Base-by-base conservation (phyloP, 2,113 vertebrate genomes). In the Larimichthys polyactis region DNA sequence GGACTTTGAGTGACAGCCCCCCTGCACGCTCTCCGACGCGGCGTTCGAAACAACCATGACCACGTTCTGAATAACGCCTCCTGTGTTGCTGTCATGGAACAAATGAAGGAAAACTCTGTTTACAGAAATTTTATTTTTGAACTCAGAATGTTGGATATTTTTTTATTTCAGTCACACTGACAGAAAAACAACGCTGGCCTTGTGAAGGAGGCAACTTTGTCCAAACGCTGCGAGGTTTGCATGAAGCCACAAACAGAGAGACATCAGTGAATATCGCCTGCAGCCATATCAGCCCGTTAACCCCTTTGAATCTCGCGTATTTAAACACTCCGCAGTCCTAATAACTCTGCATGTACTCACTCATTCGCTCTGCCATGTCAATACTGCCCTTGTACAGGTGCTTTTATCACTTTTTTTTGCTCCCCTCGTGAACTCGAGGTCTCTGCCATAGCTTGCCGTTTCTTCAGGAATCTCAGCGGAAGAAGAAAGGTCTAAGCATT, bases 1-100 rank as follows among this genome's bases (percentile, higher is more conserved):
- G 92, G 96, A 96, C 0, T 89, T 85, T 0, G 94, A 95, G 0
- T 96, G 95, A 92, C 27, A 3, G 57, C 60, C 16, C 1, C 36
- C 36, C 10, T 4, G 11, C 66, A 6, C 2, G 55, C 1, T 1
- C 36, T 59, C 27, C 6, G 16, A 76, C 48, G 16, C 32, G 51
- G 60, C 5, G 9, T 36, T 72, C 0, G 0, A 64, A 62, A 59
- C 59, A 60, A 51, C 57, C 68, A 24, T 22, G 46, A 44, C 67
- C 69, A 60, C 63, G 9, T 40, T 63, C 55, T 68, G 58, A 71
- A 72, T 5, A 58, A 79, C 57, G 27, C 12, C 49, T 16, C 32
- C 15, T 11, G 43, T 19, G 24, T 43, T 76, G 46, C 44, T 32
- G 14, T 62, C 11, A 5, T 20, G 36, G 8, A 74, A 32, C 9